Base-by-base conservation (phyloP, 2,888 invertebrate genomes). In the Bembecia ichneumoniformis region DNA sequence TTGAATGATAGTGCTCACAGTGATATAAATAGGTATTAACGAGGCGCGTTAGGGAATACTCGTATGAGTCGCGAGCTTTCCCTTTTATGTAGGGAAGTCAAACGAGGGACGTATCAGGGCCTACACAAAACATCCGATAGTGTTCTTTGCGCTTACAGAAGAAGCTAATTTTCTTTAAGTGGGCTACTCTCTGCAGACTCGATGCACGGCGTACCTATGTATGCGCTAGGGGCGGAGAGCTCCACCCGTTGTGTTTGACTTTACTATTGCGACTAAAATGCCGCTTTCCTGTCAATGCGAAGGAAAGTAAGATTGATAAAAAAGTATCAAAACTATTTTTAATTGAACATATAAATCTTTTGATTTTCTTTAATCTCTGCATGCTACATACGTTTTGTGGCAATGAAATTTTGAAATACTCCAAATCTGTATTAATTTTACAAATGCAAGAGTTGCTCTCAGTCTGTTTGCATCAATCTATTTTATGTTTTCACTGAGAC, bases 91-190 rank as follows among this genome's bases (percentile, higher is more conserved):
- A 62, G 66, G 65, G 57, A 70, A 71, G 73, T 77, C 77, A 80
- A 80, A 79, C 70, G 73, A 64, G 68, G 71, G 71, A 68, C 65
- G 72, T 74, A 80, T 77, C 74, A 75, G 75, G 67, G 70, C 65
- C 62, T 56, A 73, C 67, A 79, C 74, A 80, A 80, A 81, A 82
- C 86, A 81, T 74, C 81, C 82, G 79, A 86, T 86, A 83, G 83
- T 80, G 80, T 84, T 82, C 82, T 82, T 83, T 79, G 69, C 77
- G 72, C 74, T 68, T 64, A 79, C 79, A 82, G 80, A 80, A 84
- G 82, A 74, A 86, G 86, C 86, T 86, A 86, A 86, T 86, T 84
- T 86, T 81, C 74, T 82, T 80, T 82, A 86, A 86, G 86, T 84
- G 86, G 83, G 84, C 84, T 82, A 84, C 83, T 83, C 75, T 57